These are phyloP conservation scores for Himalopsyche tibetana DNA, from an alignment of 2,888 invertebrate species.

Conservation along the genomic window DNA sequence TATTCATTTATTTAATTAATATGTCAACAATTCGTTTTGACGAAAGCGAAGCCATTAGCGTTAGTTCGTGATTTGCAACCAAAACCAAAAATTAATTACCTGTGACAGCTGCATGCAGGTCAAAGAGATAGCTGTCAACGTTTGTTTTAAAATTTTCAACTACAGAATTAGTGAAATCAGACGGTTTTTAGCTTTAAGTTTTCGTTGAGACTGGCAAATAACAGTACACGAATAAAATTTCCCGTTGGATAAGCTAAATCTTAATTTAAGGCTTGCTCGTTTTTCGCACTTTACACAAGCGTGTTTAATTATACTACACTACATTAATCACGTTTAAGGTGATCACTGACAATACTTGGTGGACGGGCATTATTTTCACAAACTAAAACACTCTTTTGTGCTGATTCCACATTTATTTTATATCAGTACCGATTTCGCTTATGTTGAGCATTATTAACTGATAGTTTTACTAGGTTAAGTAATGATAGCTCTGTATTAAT, in stretches of 20 bases:
- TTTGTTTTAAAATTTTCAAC: not conserved
- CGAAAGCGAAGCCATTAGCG: not conserved
- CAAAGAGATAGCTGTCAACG: conserved; percentile 4
- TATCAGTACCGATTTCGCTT: too few relatives aligned
- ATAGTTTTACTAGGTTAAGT: too few relatives aligned
- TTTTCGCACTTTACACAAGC: not conserved
- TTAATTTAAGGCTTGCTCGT: not conserved
- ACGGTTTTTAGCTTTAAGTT: not conserved
- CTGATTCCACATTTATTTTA: too few relatives aligned
- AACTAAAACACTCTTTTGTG: too few relatives aligned
- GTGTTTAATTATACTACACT: not conserved
- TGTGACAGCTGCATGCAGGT: not conserved
- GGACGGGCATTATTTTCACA: too few relatives aligned
- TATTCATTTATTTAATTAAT: not conserved
- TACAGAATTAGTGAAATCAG: not conserved
- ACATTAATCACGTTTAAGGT: too few relatives aligned
- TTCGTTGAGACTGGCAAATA: not conserved
- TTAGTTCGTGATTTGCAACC: not conserved
- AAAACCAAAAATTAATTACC: conserved; percentile 4
- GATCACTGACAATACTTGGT: too few relatives aligned
- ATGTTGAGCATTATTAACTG: too few relatives aligned
- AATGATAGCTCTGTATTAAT: too few relatives aligned
- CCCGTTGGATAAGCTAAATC: not conserved
- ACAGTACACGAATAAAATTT: not conserved
- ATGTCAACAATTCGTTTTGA: not conserved